Percentiles rank a stretch among this genome's conserved stretches.
phyloP scores from a whole-genome alignment of 1,140 invertebrate genomes.

The Apis florea region DNA sequence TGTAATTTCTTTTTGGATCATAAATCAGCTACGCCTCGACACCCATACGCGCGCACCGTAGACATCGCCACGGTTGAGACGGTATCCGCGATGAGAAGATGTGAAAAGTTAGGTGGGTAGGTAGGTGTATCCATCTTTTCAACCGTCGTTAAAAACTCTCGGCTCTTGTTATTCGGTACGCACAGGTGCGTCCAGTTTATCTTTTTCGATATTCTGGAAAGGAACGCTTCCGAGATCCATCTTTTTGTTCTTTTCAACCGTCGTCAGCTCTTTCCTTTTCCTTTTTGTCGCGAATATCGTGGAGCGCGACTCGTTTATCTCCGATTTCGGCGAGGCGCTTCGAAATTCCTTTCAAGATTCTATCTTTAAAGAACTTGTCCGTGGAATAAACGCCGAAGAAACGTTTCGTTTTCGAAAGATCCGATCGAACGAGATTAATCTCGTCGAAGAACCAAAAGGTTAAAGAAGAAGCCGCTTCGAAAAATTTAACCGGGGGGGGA shows the following conservation, averaged over 20 bases:
- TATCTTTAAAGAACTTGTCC: no score
- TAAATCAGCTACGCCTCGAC: constrained; percentile 64
- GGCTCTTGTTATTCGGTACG: no score
- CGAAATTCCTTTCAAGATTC: no score
- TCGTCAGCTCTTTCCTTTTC: no score
- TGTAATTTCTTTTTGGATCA: constrained; percentile 71
- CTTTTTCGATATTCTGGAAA: no score
- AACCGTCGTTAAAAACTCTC: no score
- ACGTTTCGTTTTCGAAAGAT: neutral
- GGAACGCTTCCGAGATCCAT: no score
- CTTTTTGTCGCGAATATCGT: neutral
- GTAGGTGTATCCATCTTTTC: constrained; percentile 6
- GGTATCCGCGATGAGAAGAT: neutral
- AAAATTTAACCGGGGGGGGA: neutral
- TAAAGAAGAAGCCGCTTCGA: constrained; percentile 8
- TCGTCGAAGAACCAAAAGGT: no score
- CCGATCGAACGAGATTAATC: neutral
- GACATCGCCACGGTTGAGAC: neutral
- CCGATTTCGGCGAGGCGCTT: neutral
- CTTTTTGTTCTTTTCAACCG: no score
- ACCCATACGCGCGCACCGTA: constrained; percentile 38
- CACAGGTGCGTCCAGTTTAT: no score
- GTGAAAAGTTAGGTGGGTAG: neutral
- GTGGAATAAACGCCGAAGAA: neutral
- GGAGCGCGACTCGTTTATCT: neutral